Conservation (phyloP, 2,888 invertebrate genomes). For the Liposcelis brunnea region DNA sequence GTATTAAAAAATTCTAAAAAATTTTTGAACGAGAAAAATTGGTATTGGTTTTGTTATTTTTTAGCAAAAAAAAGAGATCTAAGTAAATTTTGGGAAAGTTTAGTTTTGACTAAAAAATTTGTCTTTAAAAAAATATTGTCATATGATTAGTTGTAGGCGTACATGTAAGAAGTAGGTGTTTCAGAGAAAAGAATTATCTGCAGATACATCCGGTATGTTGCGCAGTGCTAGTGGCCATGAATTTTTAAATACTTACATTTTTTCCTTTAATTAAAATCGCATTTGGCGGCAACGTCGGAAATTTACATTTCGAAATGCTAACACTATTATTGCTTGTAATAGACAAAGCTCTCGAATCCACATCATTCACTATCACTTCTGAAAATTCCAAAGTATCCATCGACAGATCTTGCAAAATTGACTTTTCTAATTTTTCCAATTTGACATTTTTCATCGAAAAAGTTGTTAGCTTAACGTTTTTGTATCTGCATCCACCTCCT, state of each 20-base stretch:
- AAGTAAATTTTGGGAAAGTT: no score
- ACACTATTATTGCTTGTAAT: not conserved
- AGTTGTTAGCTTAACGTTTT: not conserved
- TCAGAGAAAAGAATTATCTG: no score
- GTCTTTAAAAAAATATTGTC: no score
- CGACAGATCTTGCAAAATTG: not conserved
- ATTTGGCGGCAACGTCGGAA: not conserved
- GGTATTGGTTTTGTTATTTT: no score
- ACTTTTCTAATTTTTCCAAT: not conserved
- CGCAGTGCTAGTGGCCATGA: no score
- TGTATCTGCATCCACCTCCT: constrained; percentile 1
- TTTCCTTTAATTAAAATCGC: not conserved
- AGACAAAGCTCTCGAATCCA: not conserved
- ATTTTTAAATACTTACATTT: not conserved
- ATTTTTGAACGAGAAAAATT: no score
- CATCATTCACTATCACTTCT: not conserved
- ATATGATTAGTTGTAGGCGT: no score
- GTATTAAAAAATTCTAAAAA: no score
- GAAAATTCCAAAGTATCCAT: not conserved
- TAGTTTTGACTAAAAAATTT: no score
- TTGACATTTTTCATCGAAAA: not conserved
- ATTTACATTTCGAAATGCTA: not conserved
- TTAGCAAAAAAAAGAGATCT: no score
- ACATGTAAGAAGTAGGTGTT: no score
- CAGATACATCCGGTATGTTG: no score